Evolutionary conservation across 2,888 invertebrate species (phyloP).

Genomic region (Drosophila incognita): DNA sequence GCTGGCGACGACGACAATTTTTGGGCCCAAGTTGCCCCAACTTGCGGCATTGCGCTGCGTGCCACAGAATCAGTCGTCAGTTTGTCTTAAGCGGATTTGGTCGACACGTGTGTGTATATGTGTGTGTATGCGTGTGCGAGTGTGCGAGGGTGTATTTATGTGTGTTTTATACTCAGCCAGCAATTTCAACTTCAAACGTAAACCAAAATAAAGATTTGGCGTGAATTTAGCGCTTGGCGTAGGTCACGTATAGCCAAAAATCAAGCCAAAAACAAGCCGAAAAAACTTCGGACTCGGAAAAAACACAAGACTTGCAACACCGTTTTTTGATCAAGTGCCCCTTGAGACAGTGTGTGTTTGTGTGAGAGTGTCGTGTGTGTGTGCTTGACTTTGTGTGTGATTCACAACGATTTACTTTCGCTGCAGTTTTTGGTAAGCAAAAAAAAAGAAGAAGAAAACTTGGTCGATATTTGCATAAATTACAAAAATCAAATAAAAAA

Average conservation of each 20-base stretch:
- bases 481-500: constrained; percentile 44
- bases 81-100: constrained; percentile 82
- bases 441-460: constrained; percentile 17
- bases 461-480: constrained; percentile 79
- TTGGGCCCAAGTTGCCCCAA: constrained; percentile 66
- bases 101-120: constrained; percentile 65
- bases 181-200: constrained; percentile 4
- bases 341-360: constrained; percentile 21
- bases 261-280: background rate
- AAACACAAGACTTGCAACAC: constrained; percentile 9
- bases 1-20: constrained; percentile 42
- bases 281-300: background rate
- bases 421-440: constrained; percentile 34
- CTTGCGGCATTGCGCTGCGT: constrained; percentile 57
- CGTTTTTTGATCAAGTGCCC: constrained; percentile 18
- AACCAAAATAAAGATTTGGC: constrained; percentile 20
- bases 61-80: constrained; percentile 80
- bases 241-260: constrained; percentile 66
- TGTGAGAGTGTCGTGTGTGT: constrained; percentile 25
- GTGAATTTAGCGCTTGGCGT: constrained; percentile 68
- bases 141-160: constrained; percentile 17
- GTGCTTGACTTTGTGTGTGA: constrained; percentile 36
- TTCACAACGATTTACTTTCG: constrained; percentile 77
- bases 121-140: constrained; percentile 38
- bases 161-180: constrained; percentile 21